Conservation (phyloP, 92 coral and sea anemone genomes). For the Scolanthus callimorphus region DNA sequence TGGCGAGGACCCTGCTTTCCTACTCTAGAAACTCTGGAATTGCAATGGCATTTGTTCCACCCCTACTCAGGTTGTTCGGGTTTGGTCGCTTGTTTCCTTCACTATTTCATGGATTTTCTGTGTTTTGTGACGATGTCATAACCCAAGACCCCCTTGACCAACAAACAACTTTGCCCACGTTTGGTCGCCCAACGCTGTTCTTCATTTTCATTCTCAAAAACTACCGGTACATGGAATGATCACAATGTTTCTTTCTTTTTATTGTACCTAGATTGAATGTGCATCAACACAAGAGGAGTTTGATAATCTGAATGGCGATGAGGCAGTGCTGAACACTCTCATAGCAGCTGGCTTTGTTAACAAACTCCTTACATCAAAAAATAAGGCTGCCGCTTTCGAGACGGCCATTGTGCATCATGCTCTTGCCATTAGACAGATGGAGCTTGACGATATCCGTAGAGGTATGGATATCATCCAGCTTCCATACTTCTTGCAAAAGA, state of each 20-base stretch:
- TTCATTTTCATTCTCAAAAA: too few relatives aligned
- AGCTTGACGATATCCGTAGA: conserved; percentile 35
- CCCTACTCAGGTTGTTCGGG: too few relatives aligned
- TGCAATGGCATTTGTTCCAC: too few relatives aligned
- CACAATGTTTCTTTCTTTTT: not conserved
- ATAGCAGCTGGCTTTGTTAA: conserved; percentile 46
- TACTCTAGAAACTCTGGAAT: too few relatives aligned
- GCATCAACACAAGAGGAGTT: conserved; percentile 46
- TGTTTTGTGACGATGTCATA: too few relatives aligned
- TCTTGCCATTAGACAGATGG: conserved; percentile 13
- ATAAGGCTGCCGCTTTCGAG: conserved; percentile 30
- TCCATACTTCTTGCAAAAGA: conserved; percentile 29
- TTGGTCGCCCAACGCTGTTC: too few relatives aligned
- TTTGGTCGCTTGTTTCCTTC: too few relatives aligned
- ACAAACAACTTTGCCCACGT: too few relatives aligned
- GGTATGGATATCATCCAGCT: conserved; percentile 32
- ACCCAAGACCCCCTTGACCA: too few relatives aligned
- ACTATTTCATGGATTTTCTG: too few relatives aligned
- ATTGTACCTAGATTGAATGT: conserved; percentile 6
- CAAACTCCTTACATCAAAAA: conserved; percentile 25
- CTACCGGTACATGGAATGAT: too few relatives aligned
- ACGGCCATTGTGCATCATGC: conserved; percentile 22
- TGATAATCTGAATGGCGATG: conserved; percentile 26
- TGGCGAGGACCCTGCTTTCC: too few relatives aligned
- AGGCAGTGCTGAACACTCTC: conserved; percentile 26